A percentile compares a stretch with the other conserved stretches of the same genome.
Conservation (phyloP, 2,797 vertebrate genomes). For the Fratercula arctica region DNA sequence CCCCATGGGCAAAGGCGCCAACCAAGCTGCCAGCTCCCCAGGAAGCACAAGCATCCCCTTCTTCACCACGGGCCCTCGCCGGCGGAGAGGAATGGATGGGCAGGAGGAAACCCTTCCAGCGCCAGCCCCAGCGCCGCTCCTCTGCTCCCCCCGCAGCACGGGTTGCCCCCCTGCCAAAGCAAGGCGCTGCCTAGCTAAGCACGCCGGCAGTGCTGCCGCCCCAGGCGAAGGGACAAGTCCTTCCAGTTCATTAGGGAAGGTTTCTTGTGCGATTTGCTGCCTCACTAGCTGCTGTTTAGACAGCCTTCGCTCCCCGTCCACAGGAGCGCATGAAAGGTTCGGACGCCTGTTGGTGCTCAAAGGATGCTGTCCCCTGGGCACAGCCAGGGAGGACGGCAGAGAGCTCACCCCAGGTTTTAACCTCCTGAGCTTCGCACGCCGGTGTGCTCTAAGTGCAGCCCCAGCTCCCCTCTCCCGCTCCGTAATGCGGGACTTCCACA, state of each 20-base stretch:
- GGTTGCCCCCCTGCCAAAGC: neutral
- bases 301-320: constrained; percentile 30
- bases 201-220: neutral
- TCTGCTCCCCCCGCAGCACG: neutral
- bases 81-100: neutral
- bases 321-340: constrained; percentile 20
- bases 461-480: neutral
- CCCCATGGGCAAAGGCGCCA: neutral
- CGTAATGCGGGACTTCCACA: neutral
- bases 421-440: neutral
- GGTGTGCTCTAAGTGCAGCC: neutral
- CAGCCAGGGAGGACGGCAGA: neutral
- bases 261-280: constrained; percentile 64
- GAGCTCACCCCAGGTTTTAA: neutral
- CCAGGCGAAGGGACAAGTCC: constrained; percentile 56
- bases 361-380: neutral
- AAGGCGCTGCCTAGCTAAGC: constrained; percentile 15
- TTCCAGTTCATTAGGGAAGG: constrained; percentile 72
- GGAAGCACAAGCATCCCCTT: neutral
- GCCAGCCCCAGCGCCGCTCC: neutral
- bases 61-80: neutral
- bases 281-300: constrained; percentile 64
- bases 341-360: neutral
- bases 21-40: neutral
- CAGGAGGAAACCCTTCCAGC: neutral